Evolutionary conservation across 2,113 vertebrate genomes (phyloP).

Genomic region (Casuarius casuarius): DNA sequence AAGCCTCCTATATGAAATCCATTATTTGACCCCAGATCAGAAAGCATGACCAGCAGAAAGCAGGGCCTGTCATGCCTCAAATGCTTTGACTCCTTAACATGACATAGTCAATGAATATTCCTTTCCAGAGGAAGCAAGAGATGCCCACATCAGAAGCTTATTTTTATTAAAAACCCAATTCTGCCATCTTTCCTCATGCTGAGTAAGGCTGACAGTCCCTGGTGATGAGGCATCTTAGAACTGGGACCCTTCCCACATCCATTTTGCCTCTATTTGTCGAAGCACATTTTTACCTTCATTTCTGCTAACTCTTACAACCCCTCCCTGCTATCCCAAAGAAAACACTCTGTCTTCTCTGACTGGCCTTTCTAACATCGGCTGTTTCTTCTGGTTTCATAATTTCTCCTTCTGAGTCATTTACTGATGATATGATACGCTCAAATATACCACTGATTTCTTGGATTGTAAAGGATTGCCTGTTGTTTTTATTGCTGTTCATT

Average conservation of each 20-base stretch:
- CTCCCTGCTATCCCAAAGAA: background rate
- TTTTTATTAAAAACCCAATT: background rate
- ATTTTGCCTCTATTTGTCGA: background rate
- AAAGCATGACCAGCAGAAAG: background rate
- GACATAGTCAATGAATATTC: background rate
- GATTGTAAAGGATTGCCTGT: background rate
- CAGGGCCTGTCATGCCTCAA: background rate
- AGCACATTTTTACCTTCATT: background rate
- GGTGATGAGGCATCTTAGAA: background rate
- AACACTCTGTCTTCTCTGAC: background rate
- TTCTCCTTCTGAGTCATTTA: background rate
- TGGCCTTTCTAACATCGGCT: background rate
- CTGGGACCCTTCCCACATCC: background rate
- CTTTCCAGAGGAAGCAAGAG: background rate
- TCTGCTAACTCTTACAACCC: background rate
- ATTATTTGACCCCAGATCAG: background rate
- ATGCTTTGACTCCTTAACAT: background rate
- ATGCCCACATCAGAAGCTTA: background rate
- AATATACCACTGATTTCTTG: background rate
- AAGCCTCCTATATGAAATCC: background rate
- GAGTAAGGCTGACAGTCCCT: background rate
- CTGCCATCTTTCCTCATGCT: background rate
- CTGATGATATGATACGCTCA: background rate
- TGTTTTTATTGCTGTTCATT: background rate
- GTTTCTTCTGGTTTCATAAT: background rate